These are phyloP conservation scores for Seriola rivoliana DNA, from an alignment of 2,113 vertebrate genomes.

Conservation along the genomic window DNA sequence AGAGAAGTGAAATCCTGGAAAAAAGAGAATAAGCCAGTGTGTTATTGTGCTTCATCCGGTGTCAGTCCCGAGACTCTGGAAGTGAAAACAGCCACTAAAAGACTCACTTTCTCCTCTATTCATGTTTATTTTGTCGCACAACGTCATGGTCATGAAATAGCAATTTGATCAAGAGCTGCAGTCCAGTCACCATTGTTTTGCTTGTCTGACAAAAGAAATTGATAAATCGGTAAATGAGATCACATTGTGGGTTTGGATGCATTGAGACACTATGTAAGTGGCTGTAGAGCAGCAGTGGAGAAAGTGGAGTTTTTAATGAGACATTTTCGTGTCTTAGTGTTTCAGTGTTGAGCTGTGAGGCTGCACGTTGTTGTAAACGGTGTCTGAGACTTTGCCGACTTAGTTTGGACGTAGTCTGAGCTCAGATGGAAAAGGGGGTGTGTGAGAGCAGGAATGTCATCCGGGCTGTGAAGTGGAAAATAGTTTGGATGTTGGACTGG, in stretches of 20 bases:
- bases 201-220: neutral
- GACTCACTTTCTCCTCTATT: too few species aligned
- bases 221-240: too few species aligned
- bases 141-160: neutral
- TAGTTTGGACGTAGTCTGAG: neutral
- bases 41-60: too few species aligned
- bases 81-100: too few species aligned
- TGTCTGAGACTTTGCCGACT: neutral
- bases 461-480: constrained; percentile 51
- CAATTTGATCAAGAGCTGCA: neutral
- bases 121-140: neutral
- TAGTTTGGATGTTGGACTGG: constrained; percentile 48
- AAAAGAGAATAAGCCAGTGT: too few species aligned
- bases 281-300: too few species aligned
- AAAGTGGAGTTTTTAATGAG: neutral
- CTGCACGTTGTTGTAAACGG: neutral
- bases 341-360: neutral
- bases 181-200: neutral
- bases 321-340: neutral
- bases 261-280: too few species aligned
- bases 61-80: too few species aligned
- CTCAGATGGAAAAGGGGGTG: neutral
- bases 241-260: too few species aligned
- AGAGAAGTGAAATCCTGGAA: too few species aligned
- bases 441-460: constrained; percentile 28